Percentiles rank a stretch among this genome's conserved stretches.
phyloP scores from a whole-genome alignment of 2,113 vertebrate species.

The Gasterosteus nipponicus region DNA sequence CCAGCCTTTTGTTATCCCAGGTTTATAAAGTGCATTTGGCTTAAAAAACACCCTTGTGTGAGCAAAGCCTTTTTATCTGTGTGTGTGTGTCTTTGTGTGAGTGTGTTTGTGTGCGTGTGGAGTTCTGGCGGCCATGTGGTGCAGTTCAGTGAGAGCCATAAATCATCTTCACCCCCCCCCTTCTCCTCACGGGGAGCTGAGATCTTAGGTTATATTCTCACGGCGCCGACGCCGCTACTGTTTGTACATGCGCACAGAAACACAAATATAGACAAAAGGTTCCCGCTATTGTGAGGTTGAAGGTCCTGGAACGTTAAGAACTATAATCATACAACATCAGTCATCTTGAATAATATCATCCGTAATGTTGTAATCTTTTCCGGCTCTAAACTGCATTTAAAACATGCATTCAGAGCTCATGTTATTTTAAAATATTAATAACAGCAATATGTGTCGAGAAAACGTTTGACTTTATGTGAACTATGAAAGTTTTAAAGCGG shows the following conservation, averaged over 20 bases:
- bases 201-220: constrained; percentile 62
- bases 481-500: neutral
- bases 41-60: constrained; percentile 53
- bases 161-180: constrained; percentile 70
- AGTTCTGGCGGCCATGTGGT: constrained; percentile 65
- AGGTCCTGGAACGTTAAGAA: constrained; percentile 39
- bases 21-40: constrained; percentile 38
- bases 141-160: constrained; percentile 67
- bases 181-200: constrained; percentile 64
- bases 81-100: constrained; percentile 1
- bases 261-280: neutral
- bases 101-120: constrained; percentile 25
- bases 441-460: neutral
- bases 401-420: neutral
- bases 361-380: constrained; percentile 16
- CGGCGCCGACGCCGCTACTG: constrained; percentile 35
- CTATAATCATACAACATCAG: constrained; percentile 15
- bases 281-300: constrained; percentile 19
- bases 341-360: constrained; percentile 17
- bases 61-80: constrained; percentile 26
- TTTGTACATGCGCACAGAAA: constrained; percentile 30
- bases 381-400: neutral
- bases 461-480: neutral
- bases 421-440: constrained; percentile 9
- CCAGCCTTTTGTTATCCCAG: constrained; percentile 19